Evolutionary conservation across 1,140 invertebrate genomes (phyloP).

Genomic region (Zelostemma sp.): DNA sequence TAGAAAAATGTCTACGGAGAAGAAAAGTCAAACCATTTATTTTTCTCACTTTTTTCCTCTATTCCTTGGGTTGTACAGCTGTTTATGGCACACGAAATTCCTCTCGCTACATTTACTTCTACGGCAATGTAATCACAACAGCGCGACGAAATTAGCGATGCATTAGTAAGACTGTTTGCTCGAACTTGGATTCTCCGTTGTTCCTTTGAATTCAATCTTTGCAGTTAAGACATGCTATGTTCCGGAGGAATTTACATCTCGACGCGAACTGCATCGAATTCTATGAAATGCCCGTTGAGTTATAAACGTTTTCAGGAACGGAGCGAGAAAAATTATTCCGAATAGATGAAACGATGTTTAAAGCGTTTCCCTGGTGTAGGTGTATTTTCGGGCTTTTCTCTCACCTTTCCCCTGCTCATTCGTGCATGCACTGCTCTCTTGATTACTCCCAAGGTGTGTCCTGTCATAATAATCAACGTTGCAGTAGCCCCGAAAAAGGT

Average conservation of each 20-base stretch:
- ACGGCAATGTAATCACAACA: slow-evolving; percentile 18
- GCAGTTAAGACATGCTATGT: background rate
- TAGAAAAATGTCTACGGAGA: background rate
- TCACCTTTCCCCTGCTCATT: slow-evolving; percentile 10
- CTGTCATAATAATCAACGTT: slow-evolving; percentile 31
- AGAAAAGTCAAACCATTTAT: no score
- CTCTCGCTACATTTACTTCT: slow-evolving; percentile 18
- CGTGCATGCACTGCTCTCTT: slow-evolving; percentile 7
- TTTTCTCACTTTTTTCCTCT: no score
- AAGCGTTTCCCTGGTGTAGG: no score
- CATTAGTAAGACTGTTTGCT: slow-evolving; percentile 26
- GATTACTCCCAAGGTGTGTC: slow-evolving; percentile 32
- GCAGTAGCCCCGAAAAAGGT: slow-evolving; percentile 22
- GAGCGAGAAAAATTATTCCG: no score
- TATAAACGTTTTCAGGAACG: no score
- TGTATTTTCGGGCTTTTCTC: no score
- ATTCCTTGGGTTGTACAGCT: background rate
- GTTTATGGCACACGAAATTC: background rate
- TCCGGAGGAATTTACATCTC: no score
- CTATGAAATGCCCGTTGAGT: no score
- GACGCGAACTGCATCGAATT: no score
- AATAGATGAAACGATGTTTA: no score
- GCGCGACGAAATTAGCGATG: slow-evolving; percentile 23
- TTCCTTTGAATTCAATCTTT: slow-evolving; percentile 24
- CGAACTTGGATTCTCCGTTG: slow-evolving; percentile 26